Percentiles rank a stretch among this genome's conserved stretches.
Evolutionary conservation across 1,140 invertebrate genomes (phyloP).

Genomic region (Plectrocnemia conspersa): DNA sequence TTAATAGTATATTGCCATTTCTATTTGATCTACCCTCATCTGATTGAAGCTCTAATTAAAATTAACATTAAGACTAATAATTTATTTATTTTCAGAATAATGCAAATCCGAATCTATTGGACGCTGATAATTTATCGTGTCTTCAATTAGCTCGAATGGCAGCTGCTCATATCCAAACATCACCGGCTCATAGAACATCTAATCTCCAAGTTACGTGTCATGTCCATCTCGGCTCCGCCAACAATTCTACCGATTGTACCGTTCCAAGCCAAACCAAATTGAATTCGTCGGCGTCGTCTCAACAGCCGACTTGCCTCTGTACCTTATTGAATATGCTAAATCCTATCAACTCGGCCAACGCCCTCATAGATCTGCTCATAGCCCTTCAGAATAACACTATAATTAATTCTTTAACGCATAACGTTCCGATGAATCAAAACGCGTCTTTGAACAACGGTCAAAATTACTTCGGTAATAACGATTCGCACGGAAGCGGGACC

Average conservation of each 20-base stretch:
- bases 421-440: constrained; percentile 16
- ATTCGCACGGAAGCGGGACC: constrained; percentile 31
- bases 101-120: constrained; percentile 50
- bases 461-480: constrained; percentile 28
- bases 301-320: constrained; percentile 46
- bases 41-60: no score
- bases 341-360: constrained; percentile 45
- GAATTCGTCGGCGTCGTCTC: constrained; percentile 16
- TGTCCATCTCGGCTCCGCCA: constrained; percentile 42
- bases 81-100: constrained; percentile 44
- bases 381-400: constrained; percentile 44
- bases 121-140: constrained; percentile 47
- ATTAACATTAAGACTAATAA: constrained; percentile 1
- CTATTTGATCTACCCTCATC: no score
- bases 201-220: constrained; percentile 46
- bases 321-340: constrained; percentile 46
- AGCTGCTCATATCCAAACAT: constrained; percentile 46
- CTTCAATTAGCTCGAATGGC: constrained; percentile 49
- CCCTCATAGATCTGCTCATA: constrained; percentile 46
- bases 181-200: constrained; percentile 44
- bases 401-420: constrained; percentile 28
- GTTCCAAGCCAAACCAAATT: constrained; percentile 35
- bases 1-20: no score
- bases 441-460: constrained; percentile 23
- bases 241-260: constrained; percentile 42